Conservation (phyloP, 2,797 vertebrate species). For the Spea hammondii region DNA sequence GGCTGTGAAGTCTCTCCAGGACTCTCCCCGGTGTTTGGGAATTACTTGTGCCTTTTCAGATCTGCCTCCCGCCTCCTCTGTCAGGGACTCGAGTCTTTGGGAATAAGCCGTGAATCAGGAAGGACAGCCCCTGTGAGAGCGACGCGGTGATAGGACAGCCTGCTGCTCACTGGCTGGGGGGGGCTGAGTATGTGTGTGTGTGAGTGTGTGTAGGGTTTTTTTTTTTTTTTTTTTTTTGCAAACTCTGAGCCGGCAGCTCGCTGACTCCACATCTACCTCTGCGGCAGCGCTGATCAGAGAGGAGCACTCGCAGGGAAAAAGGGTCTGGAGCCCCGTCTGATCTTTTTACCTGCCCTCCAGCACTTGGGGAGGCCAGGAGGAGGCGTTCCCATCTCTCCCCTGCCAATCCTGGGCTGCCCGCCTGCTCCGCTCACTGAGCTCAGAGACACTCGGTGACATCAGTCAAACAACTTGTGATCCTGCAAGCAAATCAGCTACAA, state of each 20-base stretch:
- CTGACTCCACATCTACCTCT: conserved; percentile 33
- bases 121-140: conserved; percentile 42
- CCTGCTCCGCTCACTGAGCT: conserved; percentile 54
- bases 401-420: conserved; percentile 81
- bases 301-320: background rate
- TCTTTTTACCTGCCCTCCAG: conserved; percentile 74
- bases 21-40: conserved; percentile 24
- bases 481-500: conserved; percentile 71
- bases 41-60: conserved; percentile 11
- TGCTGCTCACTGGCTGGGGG: conserved; percentile 14
- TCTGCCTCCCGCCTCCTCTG: conserved; percentile 50
- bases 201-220: conserved; percentile 14
- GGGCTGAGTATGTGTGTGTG: background rate
- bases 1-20: too few relatives aligned
- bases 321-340: conserved; percentile 17
- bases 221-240: background rate
- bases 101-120: conserved; percentile 31
- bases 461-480: conserved; percentile 73
- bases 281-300: conserved; percentile 18
- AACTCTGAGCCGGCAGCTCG: conserved; percentile 34
- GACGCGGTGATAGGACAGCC: conserved; percentile 32
- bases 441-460: conserved; percentile 72
- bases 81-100: conserved; percentile 47
- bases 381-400: conserved; percentile 79
- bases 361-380: conserved; percentile 56